These are phyloP conservation scores for Cygnus buccinator DNA, from an alignment of 2,113 vertebrate genomes.

Conservation along the genomic window DNA sequence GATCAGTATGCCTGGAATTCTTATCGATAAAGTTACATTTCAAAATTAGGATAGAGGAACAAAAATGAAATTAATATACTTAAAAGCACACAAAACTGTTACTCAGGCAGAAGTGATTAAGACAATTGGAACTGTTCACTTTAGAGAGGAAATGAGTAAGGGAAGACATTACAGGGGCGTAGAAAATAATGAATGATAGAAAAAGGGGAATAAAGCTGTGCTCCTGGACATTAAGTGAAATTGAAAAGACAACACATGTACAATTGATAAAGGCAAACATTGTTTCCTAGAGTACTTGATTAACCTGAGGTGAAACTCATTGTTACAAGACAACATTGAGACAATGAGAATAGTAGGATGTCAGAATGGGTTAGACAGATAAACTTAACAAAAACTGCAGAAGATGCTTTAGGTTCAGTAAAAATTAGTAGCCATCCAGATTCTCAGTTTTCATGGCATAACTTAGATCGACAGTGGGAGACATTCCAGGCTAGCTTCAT, in stretches of 20 bases:
- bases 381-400: neutral
- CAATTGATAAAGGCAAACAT: neutral
- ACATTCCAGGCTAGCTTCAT: neutral
- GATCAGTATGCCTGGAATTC: neutral
- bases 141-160: neutral
- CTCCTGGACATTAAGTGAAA: neutral
- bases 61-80: neutral
- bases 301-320: conserved; percentile 19
- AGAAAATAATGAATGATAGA: conserved; percentile 6
- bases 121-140: neutral
- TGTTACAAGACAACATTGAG: neutral
- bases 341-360: neutral
- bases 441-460: neutral
- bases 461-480: neutral
- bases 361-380: neutral
- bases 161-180: neutral
- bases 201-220: neutral
- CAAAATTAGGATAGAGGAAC: neutral
- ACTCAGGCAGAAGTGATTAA: neutral
- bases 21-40: neutral
- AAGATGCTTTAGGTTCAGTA: neutral
- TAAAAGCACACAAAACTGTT: neutral
- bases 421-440: neutral
- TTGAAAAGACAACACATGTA: neutral
- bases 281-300: neutral